Conservation (phyloP, 2,888 invertebrate species). For the Thyatira batis region DNA sequence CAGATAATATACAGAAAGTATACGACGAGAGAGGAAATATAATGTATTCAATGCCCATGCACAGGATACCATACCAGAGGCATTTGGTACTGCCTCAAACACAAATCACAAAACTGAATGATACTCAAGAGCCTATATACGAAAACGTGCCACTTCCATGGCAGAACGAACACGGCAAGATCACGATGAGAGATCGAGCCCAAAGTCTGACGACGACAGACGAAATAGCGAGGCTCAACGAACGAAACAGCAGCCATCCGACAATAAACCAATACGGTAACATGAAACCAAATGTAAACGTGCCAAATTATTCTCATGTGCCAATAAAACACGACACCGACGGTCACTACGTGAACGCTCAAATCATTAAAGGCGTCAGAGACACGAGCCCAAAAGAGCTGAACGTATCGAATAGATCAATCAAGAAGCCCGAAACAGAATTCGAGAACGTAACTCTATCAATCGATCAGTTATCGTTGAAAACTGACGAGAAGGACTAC, state of each 20-base stretch:
- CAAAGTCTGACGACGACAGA: conserved; percentile 89
- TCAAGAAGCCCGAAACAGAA: conserved; percentile 47
- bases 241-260: conserved; percentile 67
- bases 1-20: conserved; percentile 83
- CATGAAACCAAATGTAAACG: conserved; percentile 34
- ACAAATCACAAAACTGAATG: conserved; percentile 58
- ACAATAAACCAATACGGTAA: conserved; percentile 53
- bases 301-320: conserved; percentile 32
- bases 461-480: conserved; percentile 60
- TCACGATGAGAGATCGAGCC: conserved; percentile 75
- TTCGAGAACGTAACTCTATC: conserved; percentile 56
- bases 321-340: conserved; percentile 50
- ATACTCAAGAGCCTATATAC: conserved; percentile 88
- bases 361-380: conserved; percentile 69
- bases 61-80: conserved; percentile 65
- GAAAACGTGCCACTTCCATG: conserved; percentile 90
- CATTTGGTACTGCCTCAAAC: conserved; percentile 79
- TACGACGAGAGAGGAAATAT: conserved; percentile 85
- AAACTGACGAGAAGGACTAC: conserved; percentile 55
- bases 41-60: conserved; percentile 84
- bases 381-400: conserved; percentile 67
- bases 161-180: conserved; percentile 66
- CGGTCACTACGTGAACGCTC: conserved; percentile 74
- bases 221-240: conserved; percentile 77
- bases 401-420: conserved; percentile 45